Evolutionary conservation across 2,797 vertebrate genomes (phyloP).

Genomic region (Hippopotamyrus pictus): DNA sequence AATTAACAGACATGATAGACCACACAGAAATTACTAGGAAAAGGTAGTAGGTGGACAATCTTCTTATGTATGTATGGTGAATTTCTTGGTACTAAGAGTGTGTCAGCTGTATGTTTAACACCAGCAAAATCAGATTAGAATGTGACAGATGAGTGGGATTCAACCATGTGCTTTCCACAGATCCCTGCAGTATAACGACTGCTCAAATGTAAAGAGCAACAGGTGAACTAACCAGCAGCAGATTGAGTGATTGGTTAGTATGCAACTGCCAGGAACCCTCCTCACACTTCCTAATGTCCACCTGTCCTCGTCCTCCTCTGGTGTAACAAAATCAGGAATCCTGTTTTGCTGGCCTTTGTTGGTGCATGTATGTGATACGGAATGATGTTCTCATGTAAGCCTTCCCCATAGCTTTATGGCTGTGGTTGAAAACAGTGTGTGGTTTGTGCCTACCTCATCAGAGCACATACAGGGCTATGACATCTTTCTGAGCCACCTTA

Average conservation of each 20-base stretch:
- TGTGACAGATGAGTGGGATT: background rate
- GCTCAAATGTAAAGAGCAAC: background rate
- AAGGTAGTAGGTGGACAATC: background rate
- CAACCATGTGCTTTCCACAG: background rate
- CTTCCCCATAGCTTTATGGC: background rate
- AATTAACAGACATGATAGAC: background rate
- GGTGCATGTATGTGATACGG: conserved; percentile 14
- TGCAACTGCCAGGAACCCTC: background rate
- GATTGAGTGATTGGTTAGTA: background rate
- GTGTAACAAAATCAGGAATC: background rate
- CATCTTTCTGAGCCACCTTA: background rate
- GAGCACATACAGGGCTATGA: conserved; percentile 7
- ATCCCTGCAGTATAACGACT: background rate
- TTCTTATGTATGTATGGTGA: background rate
- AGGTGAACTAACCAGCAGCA: background rate
- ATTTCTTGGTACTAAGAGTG: background rate
- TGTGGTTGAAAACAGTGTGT: background rate
- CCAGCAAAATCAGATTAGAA: background rate
- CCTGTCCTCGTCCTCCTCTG: background rate
- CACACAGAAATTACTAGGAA: background rate
- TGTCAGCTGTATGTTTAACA: background rate
- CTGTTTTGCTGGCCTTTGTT: background rate
- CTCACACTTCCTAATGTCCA: background rate
- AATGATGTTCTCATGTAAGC: conserved; percentile 8
- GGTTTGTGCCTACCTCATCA: background rate